Base-by-base conservation (phyloP, 1,140 invertebrate species). In the Drosophila repleta region DNA sequence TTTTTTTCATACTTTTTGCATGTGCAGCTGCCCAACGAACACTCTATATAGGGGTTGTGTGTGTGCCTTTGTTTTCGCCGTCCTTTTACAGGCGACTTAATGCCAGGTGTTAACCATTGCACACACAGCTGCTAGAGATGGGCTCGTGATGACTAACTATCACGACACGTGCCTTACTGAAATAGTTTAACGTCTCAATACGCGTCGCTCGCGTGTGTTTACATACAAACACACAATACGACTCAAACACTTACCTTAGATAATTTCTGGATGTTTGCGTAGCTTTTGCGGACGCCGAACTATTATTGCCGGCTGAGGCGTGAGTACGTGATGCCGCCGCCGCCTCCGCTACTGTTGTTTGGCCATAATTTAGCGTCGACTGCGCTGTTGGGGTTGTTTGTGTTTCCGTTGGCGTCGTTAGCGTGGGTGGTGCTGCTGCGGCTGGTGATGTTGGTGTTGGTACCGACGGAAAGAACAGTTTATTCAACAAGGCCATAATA, bases 401-500 rank as follows among this genome's bases (percentile, higher is more conserved):
- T 51, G 74, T 24, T 17, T 73, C 32, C 43, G 68, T 43, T 21
- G 58, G 37, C 69, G 67, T 65, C 51, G 73, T 48, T 70, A 69
- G 78, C 46, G 81, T 74, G 65, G 76, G 70, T 53, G 76, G 51
- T 56, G 75, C 69, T 53, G 74, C 51, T 60, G 76, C 51, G 56
- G 76, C 69, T 55, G 60, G 17, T 48, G 78, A 26, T 62, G 76
- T 62, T 53, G 76, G 51, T 52, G 73, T 67, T 63, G 90, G 61
- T 72, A 88, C 74, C 73, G 90, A 85, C 72, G 90, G 90, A 79
- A 91, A 91, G 73, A 91, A 91, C 58, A 91, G 90, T 89, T 91
- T 91, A 74, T 91, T 91, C 83, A 91, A 83, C 75, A 91, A 74
- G 77, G 90, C 90, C 90, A 91, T 91, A 91, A 88, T 88, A 88